Conservation (phyloP, 2,113 vertebrate species). For the Sturnira hondurensis region DNA sequence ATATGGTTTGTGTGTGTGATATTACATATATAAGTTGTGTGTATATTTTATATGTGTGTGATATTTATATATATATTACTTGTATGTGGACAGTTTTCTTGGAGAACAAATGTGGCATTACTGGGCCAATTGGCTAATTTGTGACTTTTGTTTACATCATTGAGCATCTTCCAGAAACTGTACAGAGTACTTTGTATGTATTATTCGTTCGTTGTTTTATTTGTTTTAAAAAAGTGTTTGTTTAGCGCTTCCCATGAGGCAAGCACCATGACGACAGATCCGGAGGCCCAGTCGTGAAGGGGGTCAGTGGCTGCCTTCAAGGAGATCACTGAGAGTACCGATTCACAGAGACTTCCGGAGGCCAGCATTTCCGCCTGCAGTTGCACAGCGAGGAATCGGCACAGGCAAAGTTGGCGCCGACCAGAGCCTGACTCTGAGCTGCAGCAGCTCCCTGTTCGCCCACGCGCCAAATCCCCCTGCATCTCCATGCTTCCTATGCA, state of each 20-base stretch:
- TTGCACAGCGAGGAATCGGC: not conserved
- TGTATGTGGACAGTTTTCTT: not conserved
- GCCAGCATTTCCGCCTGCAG: not conserved
- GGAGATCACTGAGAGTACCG: not conserved
- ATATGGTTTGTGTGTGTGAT: not conserved
- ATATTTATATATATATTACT: not conserved
- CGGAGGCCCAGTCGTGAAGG: not conserved
- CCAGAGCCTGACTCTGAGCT: not conserved
- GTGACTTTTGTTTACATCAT: not conserved
- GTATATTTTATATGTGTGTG: not conserved
- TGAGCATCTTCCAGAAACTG: not conserved
- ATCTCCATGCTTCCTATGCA: not conserved
- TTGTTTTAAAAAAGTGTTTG: not conserved
- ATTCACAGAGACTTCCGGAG: not conserved
- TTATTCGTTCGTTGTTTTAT: not conserved
- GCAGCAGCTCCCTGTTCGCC: rapidly evolving
- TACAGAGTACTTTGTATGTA: not conserved
- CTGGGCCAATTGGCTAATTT: not conserved
- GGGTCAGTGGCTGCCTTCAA: not conserved
- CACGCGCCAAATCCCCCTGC: not conserved
- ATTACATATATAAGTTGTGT: not conserved
- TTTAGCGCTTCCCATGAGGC: not conserved
- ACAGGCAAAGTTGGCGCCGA: not conserved
- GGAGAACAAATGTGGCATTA: not conserved
- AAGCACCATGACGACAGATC: rapidly evolving